Evolutionary conservation across 2,888 invertebrate species (phyloP).

Genomic region (Ernsta delagoae): DNA sequence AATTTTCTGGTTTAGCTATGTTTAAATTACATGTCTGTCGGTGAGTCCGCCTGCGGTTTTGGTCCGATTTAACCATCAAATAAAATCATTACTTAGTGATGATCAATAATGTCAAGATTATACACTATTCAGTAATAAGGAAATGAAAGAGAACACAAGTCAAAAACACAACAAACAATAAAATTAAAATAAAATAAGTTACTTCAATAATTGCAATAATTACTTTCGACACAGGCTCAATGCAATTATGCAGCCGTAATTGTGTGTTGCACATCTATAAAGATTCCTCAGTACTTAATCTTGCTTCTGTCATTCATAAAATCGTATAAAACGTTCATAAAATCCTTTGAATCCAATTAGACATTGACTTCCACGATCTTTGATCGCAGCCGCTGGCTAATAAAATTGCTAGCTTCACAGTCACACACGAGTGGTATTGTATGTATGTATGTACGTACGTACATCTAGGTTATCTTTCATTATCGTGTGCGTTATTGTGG

Average conservation of each 20-base stretch:
- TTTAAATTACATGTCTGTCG: no score
- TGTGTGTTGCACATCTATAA: background rate
- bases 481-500: conserved; percentile 21
- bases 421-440: background rate
- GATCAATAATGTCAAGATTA: no score
- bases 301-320: conserved; percentile 18
- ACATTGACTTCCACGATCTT: conserved; percentile 23
- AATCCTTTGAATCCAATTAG: conserved; percentile 24
- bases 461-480: conserved; percentile 20
- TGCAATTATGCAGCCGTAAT: background rate
- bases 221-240: background rate
- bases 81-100: no score
- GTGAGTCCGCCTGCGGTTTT: no score
- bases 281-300: background rate
- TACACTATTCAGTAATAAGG: no score
- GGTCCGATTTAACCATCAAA: no score
- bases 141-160: no score
- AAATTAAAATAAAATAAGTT: no score
- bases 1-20: no score
- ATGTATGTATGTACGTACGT: background rate
- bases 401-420: conserved; percentile 23
- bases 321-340: conserved; percentile 21
- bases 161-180: no score
- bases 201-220: no score
- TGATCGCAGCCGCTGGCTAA: conserved; percentile 15